Base-by-base conservation (phyloP, 2,797 vertebrate species). In the Tinamus major region DNA sequence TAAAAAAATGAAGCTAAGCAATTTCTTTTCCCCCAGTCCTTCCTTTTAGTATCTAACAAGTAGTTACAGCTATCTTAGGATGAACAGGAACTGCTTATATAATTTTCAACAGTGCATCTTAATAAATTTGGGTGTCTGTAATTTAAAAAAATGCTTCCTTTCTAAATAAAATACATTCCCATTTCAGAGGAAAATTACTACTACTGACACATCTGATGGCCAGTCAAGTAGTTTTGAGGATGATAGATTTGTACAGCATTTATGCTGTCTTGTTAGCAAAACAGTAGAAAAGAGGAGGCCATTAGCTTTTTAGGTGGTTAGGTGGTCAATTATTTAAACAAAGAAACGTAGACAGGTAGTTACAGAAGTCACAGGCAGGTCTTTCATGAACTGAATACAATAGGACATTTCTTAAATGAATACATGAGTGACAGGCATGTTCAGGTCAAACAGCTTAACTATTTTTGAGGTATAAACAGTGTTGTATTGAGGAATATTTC, bases 221-320 rank as follows among this genome's bases (percentile, higher is more conserved):
- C 75, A 74, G 58, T 19, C 14, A 65, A 44, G 44, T 13, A 37
- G 24, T 44, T 68, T 12, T 1, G 5, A 77, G 16, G 51, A 51
- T 61, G 49, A 6, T 2, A 2, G 33, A 35, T 37, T 58, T 72
- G 15, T 48, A n/a, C 3, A 20, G 58, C 0, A 0, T 31, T 10
- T 24, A 8, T 17, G 21, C 35, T 33, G 46, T n/a, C 9, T 26
- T 23, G 10, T 31, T 27, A 79, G 39, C 21, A 33, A 10, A 27
- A 13, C 0, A 1, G 37, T 33, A 79, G 42, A 53, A 49, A 46
- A 88, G 62, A 35, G 49, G 37, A 68, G 39, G 16, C 62, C 26
- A n/a, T n/a, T n/a, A 59, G n/a, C 7, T 24, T 33, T 19, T 51
- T 35, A 35, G 35, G 35, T 35, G 35, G 35, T 5, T 37, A 63